Conservation (phyloP, 2,797 vertebrate genomes). For the Sus cebifrons region DNA sequence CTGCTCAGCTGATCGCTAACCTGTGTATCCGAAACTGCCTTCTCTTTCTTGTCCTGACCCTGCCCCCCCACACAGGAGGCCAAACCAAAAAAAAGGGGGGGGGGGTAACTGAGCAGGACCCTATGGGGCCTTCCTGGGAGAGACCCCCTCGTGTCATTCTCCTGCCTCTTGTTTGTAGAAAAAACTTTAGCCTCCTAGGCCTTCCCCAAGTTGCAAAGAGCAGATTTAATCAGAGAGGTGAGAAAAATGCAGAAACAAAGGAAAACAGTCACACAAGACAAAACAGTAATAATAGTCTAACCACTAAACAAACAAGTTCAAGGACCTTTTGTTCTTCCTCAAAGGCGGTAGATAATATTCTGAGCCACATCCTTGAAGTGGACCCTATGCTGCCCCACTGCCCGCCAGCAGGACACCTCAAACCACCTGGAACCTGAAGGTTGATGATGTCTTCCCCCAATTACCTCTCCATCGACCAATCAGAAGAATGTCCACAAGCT, state of each 20-base stretch:
- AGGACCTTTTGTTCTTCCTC: neutral
- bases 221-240: neutral
- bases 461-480: neutral
- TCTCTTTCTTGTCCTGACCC: neutral
- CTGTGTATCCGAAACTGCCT: neutral
- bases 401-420: neutral
- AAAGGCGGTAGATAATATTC: neutral
- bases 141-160: neutral
- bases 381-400: no score
- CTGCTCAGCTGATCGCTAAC: neutral
- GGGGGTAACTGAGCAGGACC: neutral
- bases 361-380: neutral
- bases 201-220: neutral
- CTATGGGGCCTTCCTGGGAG: neutral
- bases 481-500: neutral
- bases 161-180: neutral
- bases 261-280: neutral
- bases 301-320: neutral
- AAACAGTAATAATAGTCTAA: neutral
- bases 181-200: neutral
- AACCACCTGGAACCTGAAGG: neutral
- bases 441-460: neutral
- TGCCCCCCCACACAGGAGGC: neutral
- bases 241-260: neutral
- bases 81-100: neutral